Conservation (phyloP, 2,113 vertebrate genomes). For the Odontophorus gujanensis region DNA sequence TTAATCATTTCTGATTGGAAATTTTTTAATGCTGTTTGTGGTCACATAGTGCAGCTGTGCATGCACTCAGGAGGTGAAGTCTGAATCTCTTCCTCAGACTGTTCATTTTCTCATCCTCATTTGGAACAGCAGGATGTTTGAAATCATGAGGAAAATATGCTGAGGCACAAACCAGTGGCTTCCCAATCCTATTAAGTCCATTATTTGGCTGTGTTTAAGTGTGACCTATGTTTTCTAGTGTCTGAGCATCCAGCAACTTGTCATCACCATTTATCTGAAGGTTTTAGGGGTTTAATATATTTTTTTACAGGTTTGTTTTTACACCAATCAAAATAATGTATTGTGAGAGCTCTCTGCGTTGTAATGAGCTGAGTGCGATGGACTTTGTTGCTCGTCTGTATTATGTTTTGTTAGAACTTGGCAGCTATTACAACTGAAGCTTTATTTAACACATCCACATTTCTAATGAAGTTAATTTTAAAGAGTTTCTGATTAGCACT, state of each 20-base stretch:
- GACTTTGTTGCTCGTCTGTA: constrained; percentile 32
- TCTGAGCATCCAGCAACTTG: neutral
- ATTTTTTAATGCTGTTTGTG: neutral
- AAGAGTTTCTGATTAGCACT: neutral
- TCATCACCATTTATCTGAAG: constrained; percentile 28
- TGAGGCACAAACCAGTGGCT: neutral
- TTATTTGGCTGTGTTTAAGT: neutral
- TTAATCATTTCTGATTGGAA: neutral
- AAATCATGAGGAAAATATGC: neutral
- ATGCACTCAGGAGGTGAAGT: neutral
- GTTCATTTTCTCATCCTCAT: neutral
- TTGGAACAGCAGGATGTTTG: neutral
- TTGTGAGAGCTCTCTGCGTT: constrained; percentile 41
- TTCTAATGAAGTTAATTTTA: constrained; percentile 52
- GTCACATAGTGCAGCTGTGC: neutral
- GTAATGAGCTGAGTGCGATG: constrained; percentile 47
- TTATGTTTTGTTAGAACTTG: constrained; percentile 44
- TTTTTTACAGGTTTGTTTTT: constrained; percentile 35
- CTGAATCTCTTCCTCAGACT: neutral
- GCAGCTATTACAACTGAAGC: constrained; percentile 46
- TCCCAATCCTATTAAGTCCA: neutral
- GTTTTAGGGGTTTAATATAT: constrained; percentile 42
- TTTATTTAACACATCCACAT: constrained; percentile 56
- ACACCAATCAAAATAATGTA: constrained; percentile 57
- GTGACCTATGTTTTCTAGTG: neutral